These are phyloP conservation scores for Oreochromis spilurus DNA, from an alignment of 2,113 vertebrate species.

Conservation along the genomic window DNA sequence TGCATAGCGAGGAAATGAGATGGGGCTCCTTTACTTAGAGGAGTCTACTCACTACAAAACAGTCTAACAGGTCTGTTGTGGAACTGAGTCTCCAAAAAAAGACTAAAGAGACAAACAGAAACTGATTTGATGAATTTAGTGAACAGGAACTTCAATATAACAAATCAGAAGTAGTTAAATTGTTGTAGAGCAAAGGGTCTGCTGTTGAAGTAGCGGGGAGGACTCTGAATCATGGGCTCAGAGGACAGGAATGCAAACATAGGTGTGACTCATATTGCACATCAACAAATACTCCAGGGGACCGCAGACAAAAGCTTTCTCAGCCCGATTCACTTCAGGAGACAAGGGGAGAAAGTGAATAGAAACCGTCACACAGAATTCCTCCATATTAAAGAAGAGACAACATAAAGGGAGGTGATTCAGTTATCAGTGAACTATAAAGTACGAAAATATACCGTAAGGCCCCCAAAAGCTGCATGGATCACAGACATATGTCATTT, in stretches of 20 bases:
- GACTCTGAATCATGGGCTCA: constrained; percentile 18
- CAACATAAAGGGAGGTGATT: neutral
- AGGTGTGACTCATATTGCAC: constrained; percentile 38
- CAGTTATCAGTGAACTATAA: neutral
- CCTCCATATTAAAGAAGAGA: neutral
- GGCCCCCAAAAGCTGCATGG: neutral
- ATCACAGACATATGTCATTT: neutral
- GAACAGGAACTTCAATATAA: neutral
- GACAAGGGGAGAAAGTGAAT: neutral
- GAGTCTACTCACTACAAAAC: neutral
- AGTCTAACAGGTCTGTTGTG: neutral
- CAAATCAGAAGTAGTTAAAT: neutral
- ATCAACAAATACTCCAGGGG: constrained; percentile 15
- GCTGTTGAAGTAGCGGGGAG: neutral
- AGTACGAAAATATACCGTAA: too few relatives aligned
- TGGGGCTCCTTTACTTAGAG: neutral
- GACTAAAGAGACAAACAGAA: neutral
- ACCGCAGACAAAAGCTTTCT: constrained; percentile 15
- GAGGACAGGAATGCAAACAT: constrained; percentile 55
- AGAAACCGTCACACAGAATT: neutral
- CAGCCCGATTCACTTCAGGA: neutral
- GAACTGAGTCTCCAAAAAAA: neutral
- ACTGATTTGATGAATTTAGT: neutral
- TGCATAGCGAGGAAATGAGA: neutral
- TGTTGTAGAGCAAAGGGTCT: neutral